phyloP scores from a whole-genome alignment of 2,113 vertebrate genomes.

The Pandion haliaetus region DNA sequence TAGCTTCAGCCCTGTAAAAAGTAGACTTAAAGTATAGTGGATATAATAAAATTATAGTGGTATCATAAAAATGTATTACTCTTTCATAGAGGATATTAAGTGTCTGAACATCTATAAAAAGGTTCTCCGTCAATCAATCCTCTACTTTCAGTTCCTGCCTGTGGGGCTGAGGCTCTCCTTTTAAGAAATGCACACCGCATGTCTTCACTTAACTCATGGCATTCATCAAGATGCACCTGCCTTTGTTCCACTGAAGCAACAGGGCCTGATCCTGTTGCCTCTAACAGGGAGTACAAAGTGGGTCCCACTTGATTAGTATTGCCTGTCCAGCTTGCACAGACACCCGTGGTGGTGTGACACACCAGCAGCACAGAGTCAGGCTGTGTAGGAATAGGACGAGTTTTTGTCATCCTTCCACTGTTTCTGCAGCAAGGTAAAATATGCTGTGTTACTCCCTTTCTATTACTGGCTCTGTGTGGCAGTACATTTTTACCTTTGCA shows the following conservation, averaged over 20 bases:
- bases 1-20: background rate
- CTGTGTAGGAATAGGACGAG: fast-evolving
- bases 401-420: background rate
- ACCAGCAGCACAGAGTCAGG: background rate
- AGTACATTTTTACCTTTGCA: background rate
- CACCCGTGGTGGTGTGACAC: background rate
- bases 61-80: slow-evolving; percentile 12
- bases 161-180: background rate
- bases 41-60: slow-evolving; percentile 39
- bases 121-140: background rate
- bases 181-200: background rate
- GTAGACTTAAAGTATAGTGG: background rate
- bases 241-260: background rate
- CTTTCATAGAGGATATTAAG: slow-evolving; percentile 1
- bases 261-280: background rate
- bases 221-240: background rate
- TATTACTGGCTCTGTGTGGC: background rate
- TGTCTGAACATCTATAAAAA: background rate
- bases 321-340: background rate
- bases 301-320: background rate
- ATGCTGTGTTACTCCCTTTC: background rate
- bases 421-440: background rate
- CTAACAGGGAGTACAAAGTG: background rate
- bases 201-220: background rate
- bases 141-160: background rate